Evolutionary conservation across 2,797 vertebrate genomes (phyloP).

Genomic region (Cottoperca gobio): DNA sequence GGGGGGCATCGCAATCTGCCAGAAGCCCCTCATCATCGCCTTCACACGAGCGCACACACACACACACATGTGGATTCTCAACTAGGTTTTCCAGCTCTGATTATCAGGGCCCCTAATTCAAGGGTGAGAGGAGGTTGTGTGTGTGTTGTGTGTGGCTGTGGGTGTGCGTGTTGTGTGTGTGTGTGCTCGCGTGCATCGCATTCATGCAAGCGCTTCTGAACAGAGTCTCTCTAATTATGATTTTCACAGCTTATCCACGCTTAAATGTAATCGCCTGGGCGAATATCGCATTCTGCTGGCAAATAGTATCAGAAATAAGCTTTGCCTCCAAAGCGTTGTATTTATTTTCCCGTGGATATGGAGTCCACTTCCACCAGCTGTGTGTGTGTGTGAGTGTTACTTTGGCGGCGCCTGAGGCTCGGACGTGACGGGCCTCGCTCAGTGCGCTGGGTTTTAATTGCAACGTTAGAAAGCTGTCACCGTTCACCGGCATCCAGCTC

Average conservation of each 20-base stretch:
- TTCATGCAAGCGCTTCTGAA: constrained; percentile 27
- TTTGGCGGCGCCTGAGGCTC: constrained; percentile 21
- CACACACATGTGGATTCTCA: constrained; percentile 18
- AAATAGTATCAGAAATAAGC: constrained; percentile 22
- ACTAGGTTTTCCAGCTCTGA: constrained; percentile 47
- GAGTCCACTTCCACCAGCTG: constrained; percentile 11
- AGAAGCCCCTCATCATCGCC: constrained; percentile 71
- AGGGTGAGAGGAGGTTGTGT: constrained; percentile 57
- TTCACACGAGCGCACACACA: constrained; percentile 32
- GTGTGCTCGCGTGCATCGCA: constrained; percentile 29
- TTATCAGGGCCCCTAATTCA: constrained; percentile 61
- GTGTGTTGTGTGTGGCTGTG: constrained; percentile 28
- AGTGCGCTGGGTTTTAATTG: constrained; percentile 70
- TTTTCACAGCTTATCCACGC: constrained; percentile 44
- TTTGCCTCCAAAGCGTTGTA: constrained; percentile 7
- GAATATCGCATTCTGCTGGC: constrained; percentile 3
- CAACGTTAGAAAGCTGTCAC: constrained; percentile 69
- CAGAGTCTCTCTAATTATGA: constrained; percentile 37
- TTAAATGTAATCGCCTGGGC: constrained; percentile 32
- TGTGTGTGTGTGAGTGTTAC: constrained; percentile 26
- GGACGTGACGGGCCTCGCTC: constrained; percentile 34
- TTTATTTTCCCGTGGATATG: constrained; percentile 4
- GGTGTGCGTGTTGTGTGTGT: constrained; percentile 37
- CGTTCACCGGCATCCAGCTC: constrained; percentile 56
- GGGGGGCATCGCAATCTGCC: constrained; percentile 67